These are phyloP conservation scores for Rotaria socialis DNA, from an alignment of 2,888 invertebrate species.

Conservation along the genomic window DNA sequence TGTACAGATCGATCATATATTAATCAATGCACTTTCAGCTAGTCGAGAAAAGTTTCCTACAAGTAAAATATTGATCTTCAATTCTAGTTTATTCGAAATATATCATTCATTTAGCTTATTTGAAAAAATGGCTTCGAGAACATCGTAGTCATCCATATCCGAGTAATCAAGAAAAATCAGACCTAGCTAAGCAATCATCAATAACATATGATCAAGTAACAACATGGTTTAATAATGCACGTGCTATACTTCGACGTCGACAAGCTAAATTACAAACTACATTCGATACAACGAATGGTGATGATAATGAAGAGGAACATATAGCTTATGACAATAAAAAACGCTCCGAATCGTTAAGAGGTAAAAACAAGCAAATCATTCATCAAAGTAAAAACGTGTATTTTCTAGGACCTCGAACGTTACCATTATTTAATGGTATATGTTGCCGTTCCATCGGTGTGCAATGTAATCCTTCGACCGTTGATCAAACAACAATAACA, in stretches of 20 bases:
- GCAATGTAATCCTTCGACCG: slow-evolving; percentile 24
- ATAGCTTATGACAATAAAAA: too few relatives aligned
- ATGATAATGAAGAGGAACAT: not conserved
- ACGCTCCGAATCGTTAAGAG: too few relatives aligned
- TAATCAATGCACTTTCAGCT: slow-evolving; percentile 24
- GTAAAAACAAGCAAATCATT: too few relatives aligned
- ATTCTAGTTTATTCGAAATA: too few relatives aligned
- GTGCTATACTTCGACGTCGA: slow-evolving; percentile 10
- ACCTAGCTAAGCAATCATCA: slow-evolving; percentile 36
- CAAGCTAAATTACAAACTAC: slow-evolving; percentile 4
- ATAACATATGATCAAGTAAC: slow-evolving; percentile 45
- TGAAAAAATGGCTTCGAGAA: slow-evolving; percentile 45
- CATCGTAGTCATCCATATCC: slow-evolving; percentile 45
- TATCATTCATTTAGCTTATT: not conserved
- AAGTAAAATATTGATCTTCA: not conserved
- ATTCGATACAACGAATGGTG: not conserved
- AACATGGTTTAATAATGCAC: slow-evolving; percentile 45
- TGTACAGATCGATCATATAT: not conserved
- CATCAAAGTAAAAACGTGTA: too few relatives aligned
- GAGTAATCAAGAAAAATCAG: slow-evolving; percentile 41
- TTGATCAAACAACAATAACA: slow-evolving; percentile 3
- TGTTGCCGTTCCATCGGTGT: slow-evolving; percentile 3
- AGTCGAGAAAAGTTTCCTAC: slow-evolving; percentile 35
- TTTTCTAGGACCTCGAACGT: not conserved
- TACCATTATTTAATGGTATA: not conserved